A percentile compares a stretch with the other conserved stretches of the same genome.
These are phyloP conservation scores for Sipha maydis DNA, from an alignment of 2,888 invertebrate species.

Conservation along the genomic window DNA sequence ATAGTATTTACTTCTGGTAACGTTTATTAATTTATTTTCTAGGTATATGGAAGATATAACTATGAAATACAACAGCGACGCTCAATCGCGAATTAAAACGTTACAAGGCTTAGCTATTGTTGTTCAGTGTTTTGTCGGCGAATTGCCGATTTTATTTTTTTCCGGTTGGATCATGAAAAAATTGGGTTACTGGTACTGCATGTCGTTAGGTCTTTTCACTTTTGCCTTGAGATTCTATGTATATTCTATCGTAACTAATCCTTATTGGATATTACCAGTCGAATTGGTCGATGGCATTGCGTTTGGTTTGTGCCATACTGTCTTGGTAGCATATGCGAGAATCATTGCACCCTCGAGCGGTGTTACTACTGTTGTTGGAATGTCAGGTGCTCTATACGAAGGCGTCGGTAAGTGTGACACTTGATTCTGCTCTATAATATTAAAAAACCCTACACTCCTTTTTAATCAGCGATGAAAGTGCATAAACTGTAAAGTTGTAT, in stretches of 20 bases:
- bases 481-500: too few relatives aligned
- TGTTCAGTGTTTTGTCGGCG: conserved; percentile 82
- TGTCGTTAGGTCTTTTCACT: conserved; percentile 83
- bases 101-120: conserved; percentile 80
- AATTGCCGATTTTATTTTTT: conserved; percentile 86
- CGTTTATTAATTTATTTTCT: not conserved
- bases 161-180: conserved; percentile 82
- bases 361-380: conserved; percentile 87
- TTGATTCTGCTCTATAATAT: not conserved
- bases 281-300: conserved; percentile 89
- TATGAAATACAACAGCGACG: conserved; percentile 67
- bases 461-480: too few relatives aligned
- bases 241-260: conserved; percentile 82
- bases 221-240: conserved; percentile 83
- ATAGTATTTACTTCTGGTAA: not conserved
- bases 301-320: conserved; percentile 87
- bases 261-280: conserved; percentile 86
- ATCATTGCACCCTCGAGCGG: conserved; percentile 84
- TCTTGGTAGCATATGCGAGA: conserved; percentile 88
- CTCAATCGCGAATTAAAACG: conserved; percentile 74
- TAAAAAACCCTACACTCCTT: too few relatives aligned
- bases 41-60: conserved; percentile 76
- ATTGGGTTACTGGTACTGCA: conserved; percentile 83
- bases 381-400: conserved; percentile 88
- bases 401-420: conserved; percentile 73